Percentiles rank a stretch among this genome's conserved stretches.
Conservation (phyloP, 2,888 invertebrate species). For the Calameuta idolon region DNA sequence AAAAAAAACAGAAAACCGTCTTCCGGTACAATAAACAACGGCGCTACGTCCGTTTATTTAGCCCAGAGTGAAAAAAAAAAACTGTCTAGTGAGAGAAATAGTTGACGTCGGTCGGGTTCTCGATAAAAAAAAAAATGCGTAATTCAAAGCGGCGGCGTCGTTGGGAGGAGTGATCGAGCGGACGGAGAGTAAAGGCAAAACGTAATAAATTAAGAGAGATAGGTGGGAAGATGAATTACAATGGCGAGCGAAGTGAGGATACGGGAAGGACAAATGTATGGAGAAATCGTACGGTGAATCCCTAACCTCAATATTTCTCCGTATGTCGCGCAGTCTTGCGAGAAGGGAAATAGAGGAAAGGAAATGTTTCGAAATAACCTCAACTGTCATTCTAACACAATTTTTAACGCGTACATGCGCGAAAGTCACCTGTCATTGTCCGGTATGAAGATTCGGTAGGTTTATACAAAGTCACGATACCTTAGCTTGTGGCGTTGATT, state of each 20-base stretch:
- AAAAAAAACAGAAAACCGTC: constrained; percentile 46
- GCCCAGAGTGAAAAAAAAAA: constrained; percentile 35
- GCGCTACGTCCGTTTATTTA: constrained; percentile 40
- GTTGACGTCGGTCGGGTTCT: background rate
- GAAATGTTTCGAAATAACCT: background rate
- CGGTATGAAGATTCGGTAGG: background rate
- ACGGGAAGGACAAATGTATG: background rate
- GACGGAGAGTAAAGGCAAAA: constrained; percentile 25
- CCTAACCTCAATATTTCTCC: background rate
- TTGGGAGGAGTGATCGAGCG: constrained; percentile 10
- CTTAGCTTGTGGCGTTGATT: constrained; percentile 45
- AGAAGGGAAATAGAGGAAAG: background rate
- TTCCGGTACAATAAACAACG: constrained; percentile 57
- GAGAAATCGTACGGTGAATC: background rate
- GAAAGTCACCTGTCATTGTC: background rate
- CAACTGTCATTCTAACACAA: constrained; percentile 26
- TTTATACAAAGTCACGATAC: constrained; percentile 24
- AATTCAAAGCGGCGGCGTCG: background rate
- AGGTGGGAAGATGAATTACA: constrained; percentile 17
- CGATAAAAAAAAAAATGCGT: background rate
- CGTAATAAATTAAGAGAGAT: constrained; percentile 23
- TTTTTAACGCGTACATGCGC: constrained; percentile 16
- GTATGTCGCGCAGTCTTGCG: background rate
- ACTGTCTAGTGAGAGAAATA: constrained; percentile 16
- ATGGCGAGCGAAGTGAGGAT: constrained; percentile 19